Evolutionary conservation across 2,797 vertebrate species (phyloP).

Genomic region (Lithobates sylvaticus): DNA sequence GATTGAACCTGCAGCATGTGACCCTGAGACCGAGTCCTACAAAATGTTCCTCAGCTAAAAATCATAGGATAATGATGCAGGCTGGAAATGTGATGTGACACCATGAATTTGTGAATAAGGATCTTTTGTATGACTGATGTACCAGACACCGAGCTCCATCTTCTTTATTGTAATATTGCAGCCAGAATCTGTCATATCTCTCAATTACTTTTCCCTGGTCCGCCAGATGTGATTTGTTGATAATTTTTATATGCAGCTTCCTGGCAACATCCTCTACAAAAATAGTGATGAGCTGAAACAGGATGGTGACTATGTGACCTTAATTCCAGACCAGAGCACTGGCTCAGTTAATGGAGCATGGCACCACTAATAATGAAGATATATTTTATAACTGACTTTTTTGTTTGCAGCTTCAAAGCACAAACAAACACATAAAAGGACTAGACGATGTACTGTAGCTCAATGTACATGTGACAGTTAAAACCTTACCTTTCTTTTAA

Average conservation of each 20-base stretch:
- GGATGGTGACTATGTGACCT: slow-evolving; percentile 38
- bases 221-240: slow-evolving; percentile 52
- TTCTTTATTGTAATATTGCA: slow-evolving; percentile 46
- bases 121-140: slow-evolving; percentile 34
- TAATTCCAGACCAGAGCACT: slow-evolving; percentile 25
- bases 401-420: slow-evolving; percentile 8
- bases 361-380: slow-evolving; percentile 35
- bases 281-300: slow-evolving; percentile 38
- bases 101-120: slow-evolving; percentile 2
- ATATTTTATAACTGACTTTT: slow-evolving; percentile 19
- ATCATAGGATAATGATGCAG: slow-evolving; percentile 14
- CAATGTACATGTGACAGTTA: not conserved
- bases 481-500: not conserved
- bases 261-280: slow-evolving; percentile 24
- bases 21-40: not conserved
- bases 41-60: not conserved
- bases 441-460: not conserved
- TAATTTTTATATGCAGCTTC: slow-evolving; percentile 23
- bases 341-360: slow-evolving; percentile 22
- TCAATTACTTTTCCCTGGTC: slow-evolving; percentile 55
- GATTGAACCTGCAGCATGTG: not conserved
- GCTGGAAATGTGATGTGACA: slow-evolving; percentile 36
- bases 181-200: slow-evolving; percentile 50
- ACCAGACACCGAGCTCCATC: slow-evolving; percentile 46
- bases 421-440: slow-evolving; percentile 12